These are phyloP conservation scores for Rhodeus uyekii DNA, from an alignment of 2,797 vertebrate species.

Conservation along the genomic window DNA sequence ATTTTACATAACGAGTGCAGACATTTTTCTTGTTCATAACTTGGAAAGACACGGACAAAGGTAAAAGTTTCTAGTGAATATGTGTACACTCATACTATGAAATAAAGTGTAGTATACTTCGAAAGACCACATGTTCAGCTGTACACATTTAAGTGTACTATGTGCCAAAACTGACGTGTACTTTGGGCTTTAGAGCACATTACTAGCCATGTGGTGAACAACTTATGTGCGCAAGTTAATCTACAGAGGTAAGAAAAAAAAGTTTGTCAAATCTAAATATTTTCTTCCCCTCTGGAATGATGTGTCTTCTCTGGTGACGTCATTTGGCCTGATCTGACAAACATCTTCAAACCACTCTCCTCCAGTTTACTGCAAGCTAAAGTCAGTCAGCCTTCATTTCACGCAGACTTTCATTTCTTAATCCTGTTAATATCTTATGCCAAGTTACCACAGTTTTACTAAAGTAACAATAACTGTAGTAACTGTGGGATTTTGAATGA, in stretches of 20 bases:
- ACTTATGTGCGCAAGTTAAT: neutral
- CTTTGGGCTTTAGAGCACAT: neutral
- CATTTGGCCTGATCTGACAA: neutral
- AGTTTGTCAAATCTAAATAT: neutral
- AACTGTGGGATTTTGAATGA: neutral
- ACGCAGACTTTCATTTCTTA: neutral
- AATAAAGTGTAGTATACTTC: neutral
- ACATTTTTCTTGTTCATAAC: neutral
- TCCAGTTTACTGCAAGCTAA: neutral
- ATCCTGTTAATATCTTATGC: neutral
- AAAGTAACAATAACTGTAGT: neutral
- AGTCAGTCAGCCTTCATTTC: neutral
- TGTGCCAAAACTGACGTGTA: neutral
- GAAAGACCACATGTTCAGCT: neutral
- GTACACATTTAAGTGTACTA: no score
- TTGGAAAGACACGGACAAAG: neutral
- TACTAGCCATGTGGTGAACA: neutral
- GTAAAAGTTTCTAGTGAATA: no score
- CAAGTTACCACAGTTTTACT: slow-evolving; percentile 3
- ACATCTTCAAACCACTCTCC: neutral
- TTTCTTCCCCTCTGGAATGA: neutral
- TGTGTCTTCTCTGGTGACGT: neutral
- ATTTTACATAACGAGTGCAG: neutral
- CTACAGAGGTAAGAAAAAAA: neutral
- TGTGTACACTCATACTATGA: no score